Conservation (phyloP, 2,797 vertebrate species). For the Gastrophryne carolinensis region DNA sequence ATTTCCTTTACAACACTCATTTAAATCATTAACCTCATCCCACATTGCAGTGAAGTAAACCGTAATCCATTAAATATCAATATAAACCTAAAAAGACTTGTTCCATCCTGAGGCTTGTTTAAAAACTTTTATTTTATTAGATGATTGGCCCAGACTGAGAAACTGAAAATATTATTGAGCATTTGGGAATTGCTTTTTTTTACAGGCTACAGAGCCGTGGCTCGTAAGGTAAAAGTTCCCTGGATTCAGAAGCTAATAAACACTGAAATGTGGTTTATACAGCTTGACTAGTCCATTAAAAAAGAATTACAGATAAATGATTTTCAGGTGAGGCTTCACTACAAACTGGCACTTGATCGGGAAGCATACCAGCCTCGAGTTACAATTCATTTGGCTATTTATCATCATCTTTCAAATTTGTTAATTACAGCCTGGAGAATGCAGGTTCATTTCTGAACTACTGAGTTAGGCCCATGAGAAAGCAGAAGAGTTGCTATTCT, state of each 20-base stretch:
- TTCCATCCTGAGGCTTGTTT: not conserved
- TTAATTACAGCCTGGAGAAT: not conserved
- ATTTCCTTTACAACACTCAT: not conserved
- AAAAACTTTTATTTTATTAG: not conserved
- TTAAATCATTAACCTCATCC: not conserved
- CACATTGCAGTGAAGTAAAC: not conserved
- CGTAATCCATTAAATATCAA: not conserved
- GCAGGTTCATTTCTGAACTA: too few relatives aligned
- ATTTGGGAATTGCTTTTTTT: not conserved
- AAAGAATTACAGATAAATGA: not conserved
- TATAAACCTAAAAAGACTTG: not conserved
- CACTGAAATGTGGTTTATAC: not conserved
- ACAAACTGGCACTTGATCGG: not conserved
- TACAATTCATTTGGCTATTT: not conserved
- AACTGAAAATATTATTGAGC: not conserved
- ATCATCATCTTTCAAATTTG: not conserved
- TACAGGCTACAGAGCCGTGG: not conserved
- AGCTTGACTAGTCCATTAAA: not conserved
- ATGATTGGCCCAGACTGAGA: not conserved
- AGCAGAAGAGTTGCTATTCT: too few relatives aligned
- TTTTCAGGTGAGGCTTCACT: too few relatives aligned
- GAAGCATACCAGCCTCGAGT: not conserved
- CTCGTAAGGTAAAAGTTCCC: too few relatives aligned
- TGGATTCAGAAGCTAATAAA: not conserved
- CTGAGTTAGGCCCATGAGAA: too few relatives aligned